A percentile compares a stretch with the other conserved stretches of the same genome.
These are phyloP conservation scores for Cliona cf. orientalis DNA, from an alignment of 37 sponge, comb jelly and placozoan genomes.

Conservation along the genomic window DNA sequence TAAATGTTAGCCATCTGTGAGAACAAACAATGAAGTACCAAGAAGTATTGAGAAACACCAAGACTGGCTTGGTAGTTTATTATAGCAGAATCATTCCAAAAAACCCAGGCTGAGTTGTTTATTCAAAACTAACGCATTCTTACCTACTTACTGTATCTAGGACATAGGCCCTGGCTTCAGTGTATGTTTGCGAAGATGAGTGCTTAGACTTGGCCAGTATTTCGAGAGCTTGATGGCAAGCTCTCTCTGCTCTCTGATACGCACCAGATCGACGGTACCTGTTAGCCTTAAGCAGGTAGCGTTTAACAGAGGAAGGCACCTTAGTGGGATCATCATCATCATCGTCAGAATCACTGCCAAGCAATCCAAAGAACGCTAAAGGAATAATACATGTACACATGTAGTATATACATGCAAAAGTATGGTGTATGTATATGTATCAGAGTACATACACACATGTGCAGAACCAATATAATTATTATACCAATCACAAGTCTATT, in stretches of 20 bases:
- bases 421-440: too few relatives aligned
- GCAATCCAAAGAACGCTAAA: neutral
- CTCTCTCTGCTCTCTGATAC: conserved; percentile 10
- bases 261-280: neutral
- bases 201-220: conserved; percentile 5
- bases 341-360: neutral
- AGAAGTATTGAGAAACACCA: neutral
- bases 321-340: conserved; percentile 12
- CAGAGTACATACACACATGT: too few relatives aligned
- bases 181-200: conserved; percentile 4
- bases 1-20: conserved; percentile 12
- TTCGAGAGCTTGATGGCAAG: conserved; percentile 38
- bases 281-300: conserved; percentile 30
- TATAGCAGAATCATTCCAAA: neutral
- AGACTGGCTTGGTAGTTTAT: neutral
- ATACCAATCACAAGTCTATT: too few relatives aligned
- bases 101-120: neutral
- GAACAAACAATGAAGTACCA: neutral
- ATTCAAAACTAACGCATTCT: too few relatives aligned
- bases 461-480: too few relatives aligned
- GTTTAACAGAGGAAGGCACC: conserved; percentile 33
- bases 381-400: neutral
- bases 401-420: too few relatives aligned
- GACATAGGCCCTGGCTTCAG: conserved; percentile 49
- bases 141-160: conserved; percentile 43